These are phyloP conservation scores for Clitarchus hookeri DNA, from an alignment of 2,888 invertebrate species.

Conservation along the genomic window DNA sequence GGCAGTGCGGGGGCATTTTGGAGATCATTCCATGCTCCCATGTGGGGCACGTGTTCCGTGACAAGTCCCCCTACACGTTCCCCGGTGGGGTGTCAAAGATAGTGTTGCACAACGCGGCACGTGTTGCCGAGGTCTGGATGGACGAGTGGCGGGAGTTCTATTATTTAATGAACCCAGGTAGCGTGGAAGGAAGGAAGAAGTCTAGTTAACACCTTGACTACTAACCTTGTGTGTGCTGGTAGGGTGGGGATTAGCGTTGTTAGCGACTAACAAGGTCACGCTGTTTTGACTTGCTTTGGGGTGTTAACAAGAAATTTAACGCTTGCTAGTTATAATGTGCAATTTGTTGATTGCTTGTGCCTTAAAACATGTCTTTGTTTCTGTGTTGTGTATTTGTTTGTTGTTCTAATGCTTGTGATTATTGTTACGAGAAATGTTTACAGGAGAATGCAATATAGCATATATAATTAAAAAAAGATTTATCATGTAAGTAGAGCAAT, in stretches of 20 bases:
- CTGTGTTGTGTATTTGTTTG: background rate
- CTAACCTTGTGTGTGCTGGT: conserved; percentile 23
- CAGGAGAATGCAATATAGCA: background rate
- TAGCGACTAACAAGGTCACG: conserved; percentile 7
- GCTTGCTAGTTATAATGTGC: background rate
- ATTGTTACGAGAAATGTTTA: background rate
- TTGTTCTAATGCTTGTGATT: background rate
- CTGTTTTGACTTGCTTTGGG: background rate
- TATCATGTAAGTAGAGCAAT: too few species aligned
- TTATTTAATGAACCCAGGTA: conserved; percentile 99
- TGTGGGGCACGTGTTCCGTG: conserved; percentile 97
- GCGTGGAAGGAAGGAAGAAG: background rate
- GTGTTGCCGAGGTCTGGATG: conserved; percentile 99
- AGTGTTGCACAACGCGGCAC: conserved; percentile 96
- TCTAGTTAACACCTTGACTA: background rate
- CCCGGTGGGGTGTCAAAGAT: conserved; percentile 97
- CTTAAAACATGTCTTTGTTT: background rate
- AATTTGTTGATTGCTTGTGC: background rate
- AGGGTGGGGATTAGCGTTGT: background rate
- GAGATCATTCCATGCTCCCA: conserved; percentile 96
- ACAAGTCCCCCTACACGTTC: conserved; percentile 98
- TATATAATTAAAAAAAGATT: background rate
- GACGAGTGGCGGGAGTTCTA: conserved; percentile 99
- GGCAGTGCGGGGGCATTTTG: conserved; percentile 95
- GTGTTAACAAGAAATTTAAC: background rate